A percentile compares a stretch with the other conserved stretches of the same genome.
phyloP scores from a whole-genome alignment of 2,888 invertebrate genomes.

The Heliconius sara region DNA sequence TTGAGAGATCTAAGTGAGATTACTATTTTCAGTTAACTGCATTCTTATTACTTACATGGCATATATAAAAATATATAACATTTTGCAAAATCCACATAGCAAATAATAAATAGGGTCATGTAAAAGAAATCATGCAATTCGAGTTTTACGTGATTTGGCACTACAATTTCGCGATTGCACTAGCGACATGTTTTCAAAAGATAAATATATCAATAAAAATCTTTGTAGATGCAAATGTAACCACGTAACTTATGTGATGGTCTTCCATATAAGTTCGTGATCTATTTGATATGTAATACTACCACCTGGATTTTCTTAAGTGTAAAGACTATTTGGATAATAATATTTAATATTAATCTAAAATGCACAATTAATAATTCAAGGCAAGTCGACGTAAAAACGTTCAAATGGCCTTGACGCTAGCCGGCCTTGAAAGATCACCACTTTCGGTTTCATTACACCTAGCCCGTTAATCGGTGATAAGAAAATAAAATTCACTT shows the following conservation, averaged over 20 bases:
- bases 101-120: not conserved
- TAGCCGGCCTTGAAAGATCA: slow-evolving; percentile 38
- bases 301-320: not conserved
- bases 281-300: not conserved
- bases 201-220: slow-evolving; percentile 8
- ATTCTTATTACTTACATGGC: not conserved
- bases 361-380: slow-evolving; percentile 11
- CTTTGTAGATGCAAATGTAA: not conserved
- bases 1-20: too few species aligned
- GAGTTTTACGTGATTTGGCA: slow-evolving; percentile 9
- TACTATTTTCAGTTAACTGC: too few species aligned
- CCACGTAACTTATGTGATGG: not conserved
- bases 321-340: not conserved
- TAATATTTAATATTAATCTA: not conserved
- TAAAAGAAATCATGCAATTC: not conserved
- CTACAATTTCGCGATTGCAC: not conserved
- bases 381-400: slow-evolving; percentile 5
- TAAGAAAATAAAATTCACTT: not conserved
- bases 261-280: not conserved
- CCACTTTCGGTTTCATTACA: slow-evolving; percentile 43
- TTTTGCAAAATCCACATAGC: not conserved
- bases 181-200: not conserved
- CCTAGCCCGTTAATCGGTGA: slow-evolving; percentile 36
- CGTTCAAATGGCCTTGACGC: slow-evolving; percentile 34
- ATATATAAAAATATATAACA: not conserved